These are phyloP conservation scores for Pteronura brasiliensis DNA, from an alignment of 2,113 vertebrate genomes.

Conservation along the genomic window DNA sequence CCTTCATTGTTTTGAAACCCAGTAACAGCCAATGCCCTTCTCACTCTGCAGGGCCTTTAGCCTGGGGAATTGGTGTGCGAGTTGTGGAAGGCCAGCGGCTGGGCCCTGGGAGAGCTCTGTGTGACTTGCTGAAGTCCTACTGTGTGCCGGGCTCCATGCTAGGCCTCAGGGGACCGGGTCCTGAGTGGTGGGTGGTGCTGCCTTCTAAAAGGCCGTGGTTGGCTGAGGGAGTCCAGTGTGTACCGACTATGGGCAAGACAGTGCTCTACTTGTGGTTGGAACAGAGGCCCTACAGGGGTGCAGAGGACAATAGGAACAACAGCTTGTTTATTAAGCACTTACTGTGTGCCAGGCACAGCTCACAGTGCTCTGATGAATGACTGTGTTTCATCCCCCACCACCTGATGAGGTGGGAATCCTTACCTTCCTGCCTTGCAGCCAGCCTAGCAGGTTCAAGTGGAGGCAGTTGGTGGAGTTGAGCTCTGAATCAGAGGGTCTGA, in stretches of 20 bases:
- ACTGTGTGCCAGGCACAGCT: constrained; percentile 45
- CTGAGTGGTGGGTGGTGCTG: background rate
- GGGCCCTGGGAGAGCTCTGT: background rate
- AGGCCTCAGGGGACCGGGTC: background rate
- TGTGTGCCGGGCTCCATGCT: background rate
- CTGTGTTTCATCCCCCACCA: background rate
- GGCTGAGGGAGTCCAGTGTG: background rate
- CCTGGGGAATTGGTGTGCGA: background rate
- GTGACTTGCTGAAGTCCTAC: background rate
- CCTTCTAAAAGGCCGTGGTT: background rate
- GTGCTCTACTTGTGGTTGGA: constrained; percentile 12
- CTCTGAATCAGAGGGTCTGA: background rate
- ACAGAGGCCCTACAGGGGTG: background rate
- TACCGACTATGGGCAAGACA: background rate
- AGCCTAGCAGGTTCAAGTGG: background rate
- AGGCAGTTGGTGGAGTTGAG: background rate
- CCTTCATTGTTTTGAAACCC: constrained; percentile 66
- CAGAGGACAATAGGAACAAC: constrained; percentile 44
- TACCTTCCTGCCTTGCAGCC: background rate
- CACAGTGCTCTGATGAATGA: background rate
- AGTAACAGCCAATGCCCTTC: background rate
- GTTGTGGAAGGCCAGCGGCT: background rate
- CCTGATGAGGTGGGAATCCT: background rate
- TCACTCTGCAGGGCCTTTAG: background rate
- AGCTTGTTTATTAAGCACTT: constrained; percentile 36